Base-by-base conservation (phyloP, 2,797 vertebrate genomes). In the Falco naumanni region DNA sequence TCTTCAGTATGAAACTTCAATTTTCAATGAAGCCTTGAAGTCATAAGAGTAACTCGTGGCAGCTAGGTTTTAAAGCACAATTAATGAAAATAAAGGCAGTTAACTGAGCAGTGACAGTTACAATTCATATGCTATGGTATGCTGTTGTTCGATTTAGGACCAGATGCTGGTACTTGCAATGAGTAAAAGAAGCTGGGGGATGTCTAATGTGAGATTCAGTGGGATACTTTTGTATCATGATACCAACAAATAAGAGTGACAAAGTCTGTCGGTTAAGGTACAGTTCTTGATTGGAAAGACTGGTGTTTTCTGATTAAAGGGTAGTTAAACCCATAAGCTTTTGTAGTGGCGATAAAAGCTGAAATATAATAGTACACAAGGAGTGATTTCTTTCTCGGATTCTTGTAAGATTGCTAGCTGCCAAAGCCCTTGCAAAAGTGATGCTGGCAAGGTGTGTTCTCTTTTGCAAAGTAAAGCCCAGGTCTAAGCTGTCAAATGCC, bases 291-390 rank as follows among this genome's bases (percentile, higher is more conserved):
- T 84, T 2, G 0, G 68, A 50, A 66, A 33, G 54, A 34, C 81
- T 87, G 78, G 16, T 50, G 53, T 76, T 91, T 96, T 75, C 78
- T 79, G 84, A 87, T 39, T 87, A 89, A 90, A 61, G 34, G 31
- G 16, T 18, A 60, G 50, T 72, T 87, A 82, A 71, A 61, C 25
- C 64, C n/a, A 1, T 1, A 33, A 60, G 33, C 56, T 77, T 91
- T 54, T 77, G 68, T 54, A 83, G 83, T 39, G 31, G 39, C 54
- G 76, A 74, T 70, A 77, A 90, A 96, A 93, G 84, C 71, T 91
- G 56, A 70, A 93, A 25, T 69, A 5, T 17, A 61, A 10, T 68
- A 39, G 47, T 33, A 14, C 3, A 3, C 79, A 83, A 53, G 50
- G n/a, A 84, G 41, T 26, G 45, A 74, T 64, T 86, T 47, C 64